Conservation (phyloP, 2,888 invertebrate species). For the Drosophila pseudotakahashii region DNA sequence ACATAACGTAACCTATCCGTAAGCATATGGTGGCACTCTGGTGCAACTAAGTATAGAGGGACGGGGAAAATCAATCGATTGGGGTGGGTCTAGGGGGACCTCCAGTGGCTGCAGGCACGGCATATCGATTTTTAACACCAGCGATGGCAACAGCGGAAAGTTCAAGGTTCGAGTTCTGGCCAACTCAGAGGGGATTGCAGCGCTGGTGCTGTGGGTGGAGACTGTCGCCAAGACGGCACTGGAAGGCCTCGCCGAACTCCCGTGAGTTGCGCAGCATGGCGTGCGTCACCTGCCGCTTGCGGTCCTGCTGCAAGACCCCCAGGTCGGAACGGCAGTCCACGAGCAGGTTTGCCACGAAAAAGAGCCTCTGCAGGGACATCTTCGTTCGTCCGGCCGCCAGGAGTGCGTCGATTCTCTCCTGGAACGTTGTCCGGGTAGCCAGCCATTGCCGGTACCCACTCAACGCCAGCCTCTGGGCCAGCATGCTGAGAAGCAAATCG, state of each 20-base stretch:
- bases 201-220: conserved; percentile 30
- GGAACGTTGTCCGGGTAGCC: conserved; percentile 42
- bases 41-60: conserved; percentile 9
- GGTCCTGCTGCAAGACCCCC: conserved; percentile 49
- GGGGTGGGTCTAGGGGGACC: conserved; percentile 11
- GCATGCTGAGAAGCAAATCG: conserved; percentile 71
- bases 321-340: conserved; percentile 66
- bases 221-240: conserved; percentile 67
- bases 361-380: conserved; percentile 72
- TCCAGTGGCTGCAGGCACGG: conserved; percentile 6
- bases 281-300: conserved; percentile 68
- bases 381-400: conserved; percentile 60
- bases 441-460: conserved; percentile 72
- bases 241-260: conserved; percentile 78
- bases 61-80: conserved; percentile 62
- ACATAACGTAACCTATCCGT: conserved; percentile 13
- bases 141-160: conserved; percentile 31
- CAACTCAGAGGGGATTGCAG: conserved; percentile 51
- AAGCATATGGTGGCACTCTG: conserved; percentile 55
- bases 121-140: conserved; percentile 12
- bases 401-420: conserved; percentile 58
- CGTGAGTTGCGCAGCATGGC: conserved; percentile 74
- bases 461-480: conserved; percentile 73
- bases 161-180: conserved; percentile 71
- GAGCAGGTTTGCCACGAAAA: conserved; percentile 74